Conservation (phyloP, 2,113 vertebrate genomes). For the Tyto alba region DNA sequence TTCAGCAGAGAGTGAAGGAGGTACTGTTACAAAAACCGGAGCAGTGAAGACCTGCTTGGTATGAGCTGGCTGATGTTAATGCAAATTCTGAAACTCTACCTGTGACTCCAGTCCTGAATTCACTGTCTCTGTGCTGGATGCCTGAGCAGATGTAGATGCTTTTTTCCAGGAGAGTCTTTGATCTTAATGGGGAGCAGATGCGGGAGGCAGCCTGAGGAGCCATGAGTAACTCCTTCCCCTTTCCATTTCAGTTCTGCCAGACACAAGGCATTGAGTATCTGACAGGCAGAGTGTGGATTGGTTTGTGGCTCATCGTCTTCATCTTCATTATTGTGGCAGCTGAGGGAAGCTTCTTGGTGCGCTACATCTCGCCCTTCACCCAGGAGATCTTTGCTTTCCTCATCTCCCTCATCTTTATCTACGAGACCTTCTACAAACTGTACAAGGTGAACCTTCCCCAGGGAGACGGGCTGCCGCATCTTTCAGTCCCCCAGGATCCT, state of each 20-base stretch:
- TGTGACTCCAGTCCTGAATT: neutral
- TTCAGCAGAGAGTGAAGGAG: neutral
- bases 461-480: neutral
- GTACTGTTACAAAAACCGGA: neutral
- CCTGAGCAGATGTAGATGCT: neutral
- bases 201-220: neutral
- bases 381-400: constrained; percentile 99
- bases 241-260: constrained; percentile 86
- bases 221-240: neutral
- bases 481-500: neutral
- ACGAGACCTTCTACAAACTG: constrained; percentile 95
- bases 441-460: constrained; percentile 79
- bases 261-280: constrained; percentile 91
- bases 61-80: neutral
- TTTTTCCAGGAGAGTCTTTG: neutral
- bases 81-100: neutral
- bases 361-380: constrained; percentile 96
- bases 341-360: constrained; percentile 95
- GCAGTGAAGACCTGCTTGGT: neutral
- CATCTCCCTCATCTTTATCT: constrained; percentile 98
- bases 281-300: constrained; percentile 95
- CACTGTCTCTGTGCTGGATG: neutral
- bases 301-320: constrained; percentile 94
- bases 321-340: constrained; percentile 92
- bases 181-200: neutral